Conservation (phyloP, 2,888 invertebrate genomes). For the Eupithecia inturbata region DNA sequence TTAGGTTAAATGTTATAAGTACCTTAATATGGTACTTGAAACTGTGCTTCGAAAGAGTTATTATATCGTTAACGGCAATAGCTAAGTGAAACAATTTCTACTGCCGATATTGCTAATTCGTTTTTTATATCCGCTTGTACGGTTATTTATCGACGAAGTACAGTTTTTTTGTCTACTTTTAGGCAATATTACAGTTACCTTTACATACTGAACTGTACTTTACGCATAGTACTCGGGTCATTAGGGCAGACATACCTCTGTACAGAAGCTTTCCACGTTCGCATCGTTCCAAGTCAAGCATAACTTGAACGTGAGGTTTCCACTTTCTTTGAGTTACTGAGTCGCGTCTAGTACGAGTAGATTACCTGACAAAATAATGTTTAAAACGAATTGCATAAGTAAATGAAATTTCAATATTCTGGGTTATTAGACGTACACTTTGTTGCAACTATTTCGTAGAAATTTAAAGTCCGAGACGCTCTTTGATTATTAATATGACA, state of each 20-base stretch:
- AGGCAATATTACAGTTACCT: conserved; percentile 1
- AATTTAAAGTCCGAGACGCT: not conserved
- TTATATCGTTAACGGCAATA: not conserved
- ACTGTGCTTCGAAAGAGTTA: conserved; percentile 4
- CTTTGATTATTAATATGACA: too few species aligned
- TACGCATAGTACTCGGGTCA: conserved; percentile 50
- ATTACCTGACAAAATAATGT: not conserved
- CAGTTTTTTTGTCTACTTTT: not conserved
- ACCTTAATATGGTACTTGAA: conserved; percentile 38
- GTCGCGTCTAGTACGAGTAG: not conserved
- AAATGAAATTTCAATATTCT: too few species aligned
- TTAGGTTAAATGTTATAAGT: conserved; percentile 51
- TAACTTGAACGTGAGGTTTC: conserved; percentile 12
- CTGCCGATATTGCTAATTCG: conserved; percentile 1
- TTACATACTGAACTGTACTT: conserved; percentile 15
- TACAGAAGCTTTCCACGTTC: conserved; percentile 55
- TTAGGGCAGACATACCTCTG: conserved; percentile 50
- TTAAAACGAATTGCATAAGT: not conserved
- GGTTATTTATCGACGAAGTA: not conserved
- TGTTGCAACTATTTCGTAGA: not conserved
- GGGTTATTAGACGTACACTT: too few species aligned
- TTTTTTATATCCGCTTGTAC: not conserved
- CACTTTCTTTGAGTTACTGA: not conserved
- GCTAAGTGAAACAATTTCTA: not conserved
- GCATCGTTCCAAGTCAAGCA: conserved; percentile 18